Conservation (phyloP, 1,140 invertebrate species). For the Drosophila mauritiana region DNA sequence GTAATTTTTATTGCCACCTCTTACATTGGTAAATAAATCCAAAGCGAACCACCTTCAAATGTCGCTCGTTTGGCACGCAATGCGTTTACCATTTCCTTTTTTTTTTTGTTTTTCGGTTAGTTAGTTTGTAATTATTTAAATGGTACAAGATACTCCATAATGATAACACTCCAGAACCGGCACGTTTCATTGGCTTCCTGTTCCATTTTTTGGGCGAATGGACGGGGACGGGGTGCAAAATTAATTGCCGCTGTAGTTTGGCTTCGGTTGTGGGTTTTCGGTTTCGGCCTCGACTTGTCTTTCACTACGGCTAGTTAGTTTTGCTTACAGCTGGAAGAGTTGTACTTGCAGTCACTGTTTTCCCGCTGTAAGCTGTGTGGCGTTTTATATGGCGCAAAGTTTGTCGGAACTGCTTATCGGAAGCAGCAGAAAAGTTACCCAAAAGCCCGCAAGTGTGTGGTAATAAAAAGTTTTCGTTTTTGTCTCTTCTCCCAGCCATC, state of each 20-base stretch:
- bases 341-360: constrained; percentile 62
- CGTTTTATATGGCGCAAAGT: constrained; percentile 56
- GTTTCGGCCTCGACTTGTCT: constrained; percentile 27
- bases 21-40: background rate
- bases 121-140: constrained; percentile 75
- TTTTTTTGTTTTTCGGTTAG: constrained; percentile 36
- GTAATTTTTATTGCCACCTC: constrained; percentile 29
- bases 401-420: constrained; percentile 73
- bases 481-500: constrained; percentile 43
- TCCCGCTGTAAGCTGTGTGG: constrained; percentile 34
- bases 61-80: constrained; percentile 41
- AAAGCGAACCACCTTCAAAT: constrained; percentile 22
- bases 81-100: constrained; percentile 28
- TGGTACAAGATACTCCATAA: constrained; percentile 70
- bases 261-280: constrained; percentile 33
- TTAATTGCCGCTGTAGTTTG: constrained; percentile 73
- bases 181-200: constrained; percentile 63
- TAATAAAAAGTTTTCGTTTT: constrained; percentile 73
- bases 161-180: constrained; percentile 51
- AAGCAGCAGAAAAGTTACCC: constrained; percentile 66
- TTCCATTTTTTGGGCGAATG: background rate
- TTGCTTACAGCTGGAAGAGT: constrained; percentile 56
- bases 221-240: constrained; percentile 41
- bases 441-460: constrained; percentile 82
- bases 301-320: constrained; percentile 61